A percentile compares a stretch with the other conserved stretches of the same genome.
These are phyloP conservation scores for Actenoides hombroni DNA, from an alignment of 2,113 vertebrate species.

Conservation along the genomic window DNA sequence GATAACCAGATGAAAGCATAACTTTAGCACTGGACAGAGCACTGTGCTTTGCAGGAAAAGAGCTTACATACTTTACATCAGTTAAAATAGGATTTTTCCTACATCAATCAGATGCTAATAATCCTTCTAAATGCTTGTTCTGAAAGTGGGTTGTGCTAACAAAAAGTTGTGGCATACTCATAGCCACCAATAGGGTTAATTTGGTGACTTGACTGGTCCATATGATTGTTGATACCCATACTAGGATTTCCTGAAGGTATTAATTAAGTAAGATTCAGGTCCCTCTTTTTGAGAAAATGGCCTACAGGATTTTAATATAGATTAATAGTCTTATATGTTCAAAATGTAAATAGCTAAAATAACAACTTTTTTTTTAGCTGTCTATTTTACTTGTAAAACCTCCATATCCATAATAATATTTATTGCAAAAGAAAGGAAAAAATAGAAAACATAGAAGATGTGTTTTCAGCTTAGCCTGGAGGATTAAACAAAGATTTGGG, in stretches of 20 bases:
- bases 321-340: not conserved
- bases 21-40: slow-evolving; percentile 80
- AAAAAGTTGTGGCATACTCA: slow-evolving; percentile 2
- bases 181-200: not conserved
- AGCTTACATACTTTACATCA: slow-evolving; percentile 9
- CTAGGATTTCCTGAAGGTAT: not conserved
- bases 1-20: slow-evolving; percentile 99
- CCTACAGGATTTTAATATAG: not conserved
- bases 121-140: slow-evolving; percentile 53
- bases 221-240: not conserved
- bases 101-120: slow-evolving; percentile 66
- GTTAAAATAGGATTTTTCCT: slow-evolving; percentile 43
- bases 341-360: not conserved
- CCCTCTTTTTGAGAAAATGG: not conserved
- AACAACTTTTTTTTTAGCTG: not conserved
- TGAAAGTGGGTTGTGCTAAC: slow-evolving; percentile 46
- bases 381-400: not conserved
- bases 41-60: slow-evolving; percentile 51
- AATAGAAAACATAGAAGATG: not conserved
- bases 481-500: slow-evolving; percentile 9
- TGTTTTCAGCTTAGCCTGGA: slow-evolving; percentile 3
- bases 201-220: not conserved
- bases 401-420: not conserved
- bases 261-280: not conserved
- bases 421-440: not conserved